Conservation (phyloP, 2,797 vertebrate genomes). For the Premnoplex brunnescens region DNA sequence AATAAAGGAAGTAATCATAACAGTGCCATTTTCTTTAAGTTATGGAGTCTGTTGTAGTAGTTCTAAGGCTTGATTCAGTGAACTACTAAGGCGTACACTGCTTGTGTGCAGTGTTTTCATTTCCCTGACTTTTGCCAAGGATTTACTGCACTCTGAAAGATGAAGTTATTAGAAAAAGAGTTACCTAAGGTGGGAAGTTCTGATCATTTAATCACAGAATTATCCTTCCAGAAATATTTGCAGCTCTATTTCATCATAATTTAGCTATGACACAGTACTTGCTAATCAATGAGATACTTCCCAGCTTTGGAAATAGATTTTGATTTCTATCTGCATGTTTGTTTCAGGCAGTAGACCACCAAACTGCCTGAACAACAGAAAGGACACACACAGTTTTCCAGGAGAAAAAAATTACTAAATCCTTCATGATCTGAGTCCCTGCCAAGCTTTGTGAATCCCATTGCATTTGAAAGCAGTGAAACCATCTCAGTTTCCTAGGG, state of each 20-base stretch:
- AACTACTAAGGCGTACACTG: not conserved
- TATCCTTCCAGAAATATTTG: not conserved
- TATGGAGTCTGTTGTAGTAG: not conserved
- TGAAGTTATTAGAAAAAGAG: not conserved
- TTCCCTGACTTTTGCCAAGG: not conserved
- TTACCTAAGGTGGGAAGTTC: not conserved
- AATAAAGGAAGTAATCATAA: not conserved
- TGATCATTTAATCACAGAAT: not conserved
- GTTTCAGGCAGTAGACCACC: not conserved
- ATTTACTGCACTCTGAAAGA: constrained; percentile 20
- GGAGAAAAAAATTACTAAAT: not conserved
- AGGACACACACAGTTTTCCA: not conserved
- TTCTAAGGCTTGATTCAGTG: constrained; percentile 11
- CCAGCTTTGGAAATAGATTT: not conserved
- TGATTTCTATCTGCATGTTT: not conserved
- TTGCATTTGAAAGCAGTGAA: not conserved
- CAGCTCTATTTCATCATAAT: not conserved
- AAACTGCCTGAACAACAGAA: not conserved
- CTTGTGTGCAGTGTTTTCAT: not conserved
- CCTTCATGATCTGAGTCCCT: not conserved
- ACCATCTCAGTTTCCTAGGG: not conserved
- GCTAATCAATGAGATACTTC: not conserved
- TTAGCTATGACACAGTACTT: not conserved
- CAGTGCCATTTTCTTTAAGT: not conserved
- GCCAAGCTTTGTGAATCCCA: not conserved